Evolutionary conservation across 2,888 invertebrate species (phyloP), one percentile per base, ranked within the genome.

Genomic region (Synanthedon tipuliformis): DNA sequence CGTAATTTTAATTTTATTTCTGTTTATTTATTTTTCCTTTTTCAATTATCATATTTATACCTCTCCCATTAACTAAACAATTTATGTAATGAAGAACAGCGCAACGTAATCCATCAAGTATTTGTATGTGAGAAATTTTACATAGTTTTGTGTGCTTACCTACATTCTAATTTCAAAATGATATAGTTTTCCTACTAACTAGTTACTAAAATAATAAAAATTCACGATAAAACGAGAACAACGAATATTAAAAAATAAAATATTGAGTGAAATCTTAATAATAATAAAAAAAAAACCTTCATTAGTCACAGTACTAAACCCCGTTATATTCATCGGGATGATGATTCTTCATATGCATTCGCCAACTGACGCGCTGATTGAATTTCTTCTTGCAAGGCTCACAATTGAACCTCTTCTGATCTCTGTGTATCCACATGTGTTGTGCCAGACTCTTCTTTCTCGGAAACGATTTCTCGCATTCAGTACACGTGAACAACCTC

Each of bases 371-470:
- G 55, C 78, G 66, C 51, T 86, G 86, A 53, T 82, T 82, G 51
- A 86, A 86, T 50, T 81, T 77, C 54, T 84, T 85, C 53, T 78
- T 78, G 56, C 85, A 86, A 4, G 74, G 54, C 3, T 74, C 72
- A 55, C 86, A 86, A 51, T 77, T 73, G 51, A 84, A 87, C 16
- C 84, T 64, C 54, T 84, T 85, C 7, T 75, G 64, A 50, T 82
- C 83, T 57, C 74, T 82, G 54, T 86, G 86, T 11, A 83, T 80
- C 81, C 84, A 84, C 77, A 83, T 78, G 56, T 87, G 87, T 55
- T 84, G 83, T 0, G 62, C 65, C 34, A 87, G 62, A 61, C 81
- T 81, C 63, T 83, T 83, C 60, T 81, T 81, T 8, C 81, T 68
- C 1, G 85, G 71, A 57, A 84, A 87, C 1, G 75, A 67, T 61